Base-by-base conservation (phyloP, 2,113 vertebrate species). In the Panthera tigris region DNA sequence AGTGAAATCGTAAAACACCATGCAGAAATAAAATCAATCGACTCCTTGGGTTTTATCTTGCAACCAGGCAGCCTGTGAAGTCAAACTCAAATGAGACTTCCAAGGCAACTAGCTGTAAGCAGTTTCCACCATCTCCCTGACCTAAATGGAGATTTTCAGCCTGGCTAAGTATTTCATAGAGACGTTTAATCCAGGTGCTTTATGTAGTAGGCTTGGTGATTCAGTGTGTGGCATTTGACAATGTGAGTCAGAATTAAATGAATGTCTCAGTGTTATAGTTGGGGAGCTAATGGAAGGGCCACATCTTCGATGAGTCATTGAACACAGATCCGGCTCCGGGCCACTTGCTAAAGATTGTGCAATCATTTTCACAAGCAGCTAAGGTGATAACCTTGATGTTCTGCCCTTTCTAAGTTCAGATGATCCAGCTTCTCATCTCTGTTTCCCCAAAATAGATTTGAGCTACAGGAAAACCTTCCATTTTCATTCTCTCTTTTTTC, bases 141-240 rank as follows among this genome's bases (percentile, higher is more conserved):
- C n/a, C 82, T 68, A 95, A 86, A 88, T 87, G 76, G 95, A 97
- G 85, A 96, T 88, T 96, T 97, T 92, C 65, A 96, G 92, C 66
- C 39, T 94, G n/a, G 83, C 61, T 95, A 95, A 97, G 36, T 92
- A 31, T 73, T 98, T 95, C 87, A 97, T 68, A 65, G 82, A 94
- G 68, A 95, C 78, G 65, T 96, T 97, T 82, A 68, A 97, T 89
- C 78, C 92, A 95, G 97, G 73, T 95, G 55, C 82, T 96, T 95
- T 97, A 87, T 94, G 96, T 31, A 89, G 87, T 83, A 87, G 74
- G 95, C 76, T 68, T 89, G 71, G 96, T 98, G 94, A 98, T 96
- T 98, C 97, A 97, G 71, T 89, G 48, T 95, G 65, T 91, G 93
- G 79, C 93, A 97, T 98, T 98, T 97, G 98, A 96, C 94, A 97